phyloP scores from a whole-genome alignment of 2,113 vertebrate species.

The Heliornis fulica region DNA sequence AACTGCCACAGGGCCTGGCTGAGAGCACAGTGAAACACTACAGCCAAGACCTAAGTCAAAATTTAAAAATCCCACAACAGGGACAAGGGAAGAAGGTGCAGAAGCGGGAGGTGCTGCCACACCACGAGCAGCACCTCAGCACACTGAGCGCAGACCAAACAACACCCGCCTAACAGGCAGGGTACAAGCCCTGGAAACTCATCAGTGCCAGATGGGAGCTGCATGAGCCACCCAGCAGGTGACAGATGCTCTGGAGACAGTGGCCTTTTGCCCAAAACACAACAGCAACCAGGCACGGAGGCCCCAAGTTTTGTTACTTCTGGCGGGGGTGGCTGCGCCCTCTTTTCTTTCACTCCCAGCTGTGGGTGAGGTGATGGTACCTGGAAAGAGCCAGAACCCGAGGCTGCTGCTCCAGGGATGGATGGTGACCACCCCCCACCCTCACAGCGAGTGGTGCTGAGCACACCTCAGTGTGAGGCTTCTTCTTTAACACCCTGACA shows the following conservation, averaged over 20 bases:
- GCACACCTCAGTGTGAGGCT: not conserved
- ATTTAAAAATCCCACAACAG: not conserved
- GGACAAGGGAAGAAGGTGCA: not conserved
- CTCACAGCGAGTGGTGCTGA: rapidly evolving
- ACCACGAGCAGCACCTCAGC: not conserved
- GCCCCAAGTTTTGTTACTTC: not conserved
- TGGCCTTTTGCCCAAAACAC: not conserved
- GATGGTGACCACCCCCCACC: not conserved
- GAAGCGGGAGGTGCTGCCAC: not conserved
- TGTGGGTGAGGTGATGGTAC: not conserved
- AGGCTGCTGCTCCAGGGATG: not conserved
- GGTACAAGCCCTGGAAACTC: not conserved
- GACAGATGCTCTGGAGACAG: not conserved
- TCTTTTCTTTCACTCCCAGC: not conserved
- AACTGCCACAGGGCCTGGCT: not conserved
- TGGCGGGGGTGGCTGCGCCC: rapidly evolving
- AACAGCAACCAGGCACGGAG: not conserved
- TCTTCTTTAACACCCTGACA: not conserved
- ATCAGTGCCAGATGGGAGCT: not conserved
- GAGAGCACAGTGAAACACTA: not conserved
- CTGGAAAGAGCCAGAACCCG: not conserved
- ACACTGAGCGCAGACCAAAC: not conserved
- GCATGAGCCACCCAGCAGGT: not conserved
- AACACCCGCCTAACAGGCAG: not conserved
- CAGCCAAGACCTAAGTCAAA: not conserved